Conservation (phyloP, 2,888 invertebrate species). For the Drosophila pegasa region DNA sequence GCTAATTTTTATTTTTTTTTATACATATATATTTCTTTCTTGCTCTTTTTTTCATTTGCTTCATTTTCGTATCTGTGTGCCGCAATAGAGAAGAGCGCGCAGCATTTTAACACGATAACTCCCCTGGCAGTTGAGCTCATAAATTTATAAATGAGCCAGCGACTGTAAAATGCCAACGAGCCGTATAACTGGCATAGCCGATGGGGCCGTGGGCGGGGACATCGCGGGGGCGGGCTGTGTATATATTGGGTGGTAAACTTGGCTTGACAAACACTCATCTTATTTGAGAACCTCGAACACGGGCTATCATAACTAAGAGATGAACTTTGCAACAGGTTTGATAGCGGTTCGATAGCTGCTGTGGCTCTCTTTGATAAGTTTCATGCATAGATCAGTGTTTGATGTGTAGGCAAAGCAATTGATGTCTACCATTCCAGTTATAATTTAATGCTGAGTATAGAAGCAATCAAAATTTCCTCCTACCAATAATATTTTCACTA, state of each 20-base stretch:
- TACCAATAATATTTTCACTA: too few relatives aligned
- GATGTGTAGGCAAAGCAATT: too few relatives aligned
- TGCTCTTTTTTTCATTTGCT: slow-evolving; percentile 28
- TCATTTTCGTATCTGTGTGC: slow-evolving; percentile 55
- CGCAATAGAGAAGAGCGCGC: slow-evolving; percentile 54
- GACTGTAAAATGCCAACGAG: slow-evolving; percentile 79
- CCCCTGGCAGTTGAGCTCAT: slow-evolving; percentile 79
- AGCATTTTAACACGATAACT: slow-evolving; percentile 80
- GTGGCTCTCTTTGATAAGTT: too few relatives aligned
- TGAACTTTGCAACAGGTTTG: not conserved
- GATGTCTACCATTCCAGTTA: too few relatives aligned
- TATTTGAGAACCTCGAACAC: slow-evolving; percentile 19
- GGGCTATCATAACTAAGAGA: slow-evolving; percentile 11
- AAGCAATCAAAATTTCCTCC: too few relatives aligned
- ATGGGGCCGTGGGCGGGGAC: slow-evolving; percentile 15
- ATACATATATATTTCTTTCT: slow-evolving; percentile 6
- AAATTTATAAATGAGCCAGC: slow-evolving; percentile 79
- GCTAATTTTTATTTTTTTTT: slow-evolving; percentile 77
- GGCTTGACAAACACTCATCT: slow-evolving; percentile 53
- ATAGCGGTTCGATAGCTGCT: not conserved
- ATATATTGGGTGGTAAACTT: slow-evolving; percentile 21
- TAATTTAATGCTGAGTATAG: too few relatives aligned
- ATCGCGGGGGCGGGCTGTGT: not conserved
- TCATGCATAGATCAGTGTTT: too few relatives aligned
- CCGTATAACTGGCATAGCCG: slow-evolving; percentile 53